Conservation (phyloP, 1,140 invertebrate genomes). For the Camponotus floridanus region DNA sequence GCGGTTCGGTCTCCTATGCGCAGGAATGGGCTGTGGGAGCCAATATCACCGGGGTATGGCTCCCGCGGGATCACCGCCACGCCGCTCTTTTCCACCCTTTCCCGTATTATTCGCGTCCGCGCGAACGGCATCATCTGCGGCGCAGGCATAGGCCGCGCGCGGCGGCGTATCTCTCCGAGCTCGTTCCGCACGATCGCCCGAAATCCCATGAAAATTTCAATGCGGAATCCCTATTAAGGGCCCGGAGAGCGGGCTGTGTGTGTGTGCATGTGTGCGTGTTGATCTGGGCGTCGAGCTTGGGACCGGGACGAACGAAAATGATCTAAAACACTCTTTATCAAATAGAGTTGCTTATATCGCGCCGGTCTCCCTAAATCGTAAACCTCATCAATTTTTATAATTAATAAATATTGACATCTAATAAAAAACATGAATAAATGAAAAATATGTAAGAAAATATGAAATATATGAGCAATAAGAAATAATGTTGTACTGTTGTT, state of each 20-base stretch:
- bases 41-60: slow-evolving; percentile 77
- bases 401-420: no score
- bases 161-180: slow-evolving; percentile 55
- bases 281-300: slow-evolving; percentile 13
- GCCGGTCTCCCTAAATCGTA: no score
- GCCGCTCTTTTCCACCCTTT: slow-evolving; percentile 76
- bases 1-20: slow-evolving; percentile 72
- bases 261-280: no score
- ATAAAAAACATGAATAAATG: no score
- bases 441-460: no score
- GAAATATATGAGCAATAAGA: no score
- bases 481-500: no score
- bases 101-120: slow-evolving; percentile 74
- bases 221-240: slow-evolving; percentile 66
- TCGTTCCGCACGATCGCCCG: slow-evolving; percentile 72
- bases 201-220: slow-evolving; percentile 76
- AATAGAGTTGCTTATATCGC: background rate
- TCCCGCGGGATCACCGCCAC: slow-evolving; percentile 62
- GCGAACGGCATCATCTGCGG: slow-evolving; percentile 62
- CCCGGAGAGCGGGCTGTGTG: slow-evolving; percentile 8
- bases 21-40: slow-evolving; percentile 77
- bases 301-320: background rate
- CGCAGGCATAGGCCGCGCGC: slow-evolving; percentile 47
- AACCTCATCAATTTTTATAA: no score
- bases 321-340: slow-evolving; percentile 25